phyloP scores from a whole-genome alignment of 2,113 vertebrate genomes.

The Alouatta palliata region DNA sequence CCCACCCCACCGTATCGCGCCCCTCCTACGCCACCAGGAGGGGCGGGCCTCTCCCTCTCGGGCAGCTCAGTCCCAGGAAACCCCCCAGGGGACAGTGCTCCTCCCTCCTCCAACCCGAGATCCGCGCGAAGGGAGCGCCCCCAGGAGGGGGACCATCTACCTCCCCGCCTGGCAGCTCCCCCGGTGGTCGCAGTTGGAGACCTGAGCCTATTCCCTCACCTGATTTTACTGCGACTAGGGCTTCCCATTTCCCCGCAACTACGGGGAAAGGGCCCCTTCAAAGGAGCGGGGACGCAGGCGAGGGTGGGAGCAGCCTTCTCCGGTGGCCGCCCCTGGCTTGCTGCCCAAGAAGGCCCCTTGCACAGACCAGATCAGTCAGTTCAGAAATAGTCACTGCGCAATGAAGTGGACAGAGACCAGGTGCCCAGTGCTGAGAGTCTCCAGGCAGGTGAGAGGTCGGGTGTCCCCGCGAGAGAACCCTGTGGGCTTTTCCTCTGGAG shows the following conservation, averaged over 20 bases:
- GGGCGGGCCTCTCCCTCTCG: neutral
- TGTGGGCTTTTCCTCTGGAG: neutral
- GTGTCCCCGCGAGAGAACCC: neutral
- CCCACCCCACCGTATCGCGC: neutral
- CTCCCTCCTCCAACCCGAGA: conserved; percentile 30
- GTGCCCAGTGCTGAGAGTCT: neutral
- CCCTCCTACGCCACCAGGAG: neutral
- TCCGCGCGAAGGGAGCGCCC: conserved; percentile 72
- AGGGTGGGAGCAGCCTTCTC: neutral
- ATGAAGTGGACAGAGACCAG: neutral
- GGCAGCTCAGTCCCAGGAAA: neutral
- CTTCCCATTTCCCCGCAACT: neutral
- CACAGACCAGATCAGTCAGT: neutral
- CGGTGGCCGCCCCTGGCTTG: neutral
- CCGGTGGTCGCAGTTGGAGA: neutral
- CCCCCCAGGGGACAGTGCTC: conserved; percentile 12
- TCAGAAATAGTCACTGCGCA: neutral
- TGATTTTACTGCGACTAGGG: neutral
- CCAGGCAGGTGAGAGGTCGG: neutral
- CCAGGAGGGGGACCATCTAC: conserved; percentile 62
- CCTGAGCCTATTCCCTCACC: neutral
- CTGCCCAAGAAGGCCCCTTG: conserved; percentile 31
- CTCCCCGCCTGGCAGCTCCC: neutral
- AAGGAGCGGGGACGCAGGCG: neutral
- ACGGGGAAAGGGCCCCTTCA: neutral